Evolutionary conservation across 2,113 vertebrate species (phyloP).

Genomic region (Hydropotes inermis): DNA sequence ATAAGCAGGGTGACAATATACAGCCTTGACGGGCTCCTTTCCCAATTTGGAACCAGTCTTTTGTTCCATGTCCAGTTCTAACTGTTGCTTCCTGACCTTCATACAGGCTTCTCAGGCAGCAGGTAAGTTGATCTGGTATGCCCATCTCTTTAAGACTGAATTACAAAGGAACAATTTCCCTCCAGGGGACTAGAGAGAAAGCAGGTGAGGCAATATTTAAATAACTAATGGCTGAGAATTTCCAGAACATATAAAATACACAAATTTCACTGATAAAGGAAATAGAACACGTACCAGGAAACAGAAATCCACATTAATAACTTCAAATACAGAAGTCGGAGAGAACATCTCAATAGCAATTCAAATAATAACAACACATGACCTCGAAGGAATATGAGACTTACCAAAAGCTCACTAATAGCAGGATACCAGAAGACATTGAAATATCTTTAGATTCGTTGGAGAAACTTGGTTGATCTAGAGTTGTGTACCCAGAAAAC

Average conservation of each 20-base stretch:
- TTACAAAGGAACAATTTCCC: not conserved
- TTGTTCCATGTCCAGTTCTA: not conserved
- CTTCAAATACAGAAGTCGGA: not conserved
- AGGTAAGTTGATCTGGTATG: not conserved
- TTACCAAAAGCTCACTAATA: not conserved
- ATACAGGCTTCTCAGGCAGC: not conserved
- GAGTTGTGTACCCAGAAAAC: not conserved
- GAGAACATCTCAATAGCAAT: not conserved
- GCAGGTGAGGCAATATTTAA: not conserved
- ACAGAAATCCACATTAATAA: not conserved
- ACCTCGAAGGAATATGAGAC: not conserved
- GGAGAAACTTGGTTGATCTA: not conserved
- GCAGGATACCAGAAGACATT: not conserved
- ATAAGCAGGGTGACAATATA: not conserved
- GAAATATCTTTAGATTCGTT: not conserved
- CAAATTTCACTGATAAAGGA: not conserved
- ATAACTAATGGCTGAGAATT: not conserved
- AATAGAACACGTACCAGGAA: not conserved
- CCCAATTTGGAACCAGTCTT: not conserved
- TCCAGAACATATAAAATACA: not conserved
- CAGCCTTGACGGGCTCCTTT: accelerated
- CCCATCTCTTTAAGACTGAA: not conserved
- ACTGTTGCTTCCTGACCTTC: not conserved
- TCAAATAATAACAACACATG: not conserved
- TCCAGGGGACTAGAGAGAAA: not conserved